A percentile compares a stretch with the other conserved stretches of the same genome.
phyloP scores from a whole-genome alignment of 2,888 invertebrate species.

The Spodoptera littoralis region DNA sequence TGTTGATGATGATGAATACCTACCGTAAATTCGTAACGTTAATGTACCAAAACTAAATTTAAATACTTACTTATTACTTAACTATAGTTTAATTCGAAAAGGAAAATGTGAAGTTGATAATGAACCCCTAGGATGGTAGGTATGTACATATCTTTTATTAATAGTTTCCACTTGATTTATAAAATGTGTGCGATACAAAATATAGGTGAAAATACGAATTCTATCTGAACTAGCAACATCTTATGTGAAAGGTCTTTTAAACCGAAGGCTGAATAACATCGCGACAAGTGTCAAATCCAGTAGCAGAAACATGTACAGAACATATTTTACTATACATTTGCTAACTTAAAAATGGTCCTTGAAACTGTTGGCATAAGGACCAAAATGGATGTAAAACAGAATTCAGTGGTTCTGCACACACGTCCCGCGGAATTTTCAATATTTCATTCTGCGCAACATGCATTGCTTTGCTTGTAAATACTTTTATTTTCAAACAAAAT shows the following conservation, averaged over 20 bases:
- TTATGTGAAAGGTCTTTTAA: constrained; percentile 42
- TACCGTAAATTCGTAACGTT: no score
- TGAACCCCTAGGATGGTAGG: no score
- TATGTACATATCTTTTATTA: no score
- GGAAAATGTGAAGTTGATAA: no score
- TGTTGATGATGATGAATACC: no score
- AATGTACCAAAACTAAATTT: no score
- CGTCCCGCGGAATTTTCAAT: constrained; percentile 72
- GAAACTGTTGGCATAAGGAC: constrained; percentile 22
- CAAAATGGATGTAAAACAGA: constrained; percentile 24
- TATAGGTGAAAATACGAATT: no score
- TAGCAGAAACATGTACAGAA: constrained; percentile 60
- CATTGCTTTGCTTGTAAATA: constrained; percentile 63
- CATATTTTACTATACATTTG: constrained; percentile 27
- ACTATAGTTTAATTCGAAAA: no score
- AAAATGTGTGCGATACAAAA: no score
- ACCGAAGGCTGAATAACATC: constrained; percentile 67
- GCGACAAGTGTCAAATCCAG: constrained; percentile 76
- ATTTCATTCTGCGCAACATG: constrained; percentile 71
- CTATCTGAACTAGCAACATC: neutral
- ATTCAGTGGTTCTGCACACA: constrained; percentile 57
- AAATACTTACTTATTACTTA: no score
- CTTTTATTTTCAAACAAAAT: constrained; percentile 41
- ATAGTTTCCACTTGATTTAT: no score
- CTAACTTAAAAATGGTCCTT: constrained; percentile 51